phyloP scores from a whole-genome alignment of 2,113 vertebrate species.

The Lepidothrix coronata region DNA sequence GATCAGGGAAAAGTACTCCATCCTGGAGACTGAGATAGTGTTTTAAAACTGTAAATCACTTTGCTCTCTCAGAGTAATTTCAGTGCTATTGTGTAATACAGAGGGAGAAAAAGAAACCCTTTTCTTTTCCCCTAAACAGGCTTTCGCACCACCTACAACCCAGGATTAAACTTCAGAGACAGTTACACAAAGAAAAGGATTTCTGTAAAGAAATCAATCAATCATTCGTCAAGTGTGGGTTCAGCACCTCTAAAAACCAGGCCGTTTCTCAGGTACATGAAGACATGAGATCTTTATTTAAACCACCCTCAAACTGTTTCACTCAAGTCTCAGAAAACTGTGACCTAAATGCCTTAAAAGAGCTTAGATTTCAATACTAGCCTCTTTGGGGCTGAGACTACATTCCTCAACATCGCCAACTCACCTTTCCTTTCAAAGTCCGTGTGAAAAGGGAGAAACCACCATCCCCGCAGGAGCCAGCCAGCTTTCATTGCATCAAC shows the following conservation, averaged over 20 bases:
- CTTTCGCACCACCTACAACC: constrained; percentile 62
- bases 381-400: background rate
- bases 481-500: background rate
- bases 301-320: constrained; percentile 27
- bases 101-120: background rate
- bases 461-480: rapidly evolving
- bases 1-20: background rate
- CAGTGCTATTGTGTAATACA: constrained; percentile 27
- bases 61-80: background rate
- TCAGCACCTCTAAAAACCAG: constrained; percentile 63
- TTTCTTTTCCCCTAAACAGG: constrained; percentile 32
- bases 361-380: background rate
- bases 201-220: constrained; percentile 57
- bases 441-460: background rate
- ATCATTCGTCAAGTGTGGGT: constrained; percentile 50
- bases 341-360: constrained; percentile 1
- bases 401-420: background rate
- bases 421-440: background rate
- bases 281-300: constrained; percentile 41
- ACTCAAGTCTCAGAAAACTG: background rate
- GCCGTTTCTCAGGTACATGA: constrained; percentile 41
- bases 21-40: background rate
- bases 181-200: constrained; percentile 30
- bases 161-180: constrained; percentile 43
- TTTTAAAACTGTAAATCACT: background rate